phyloP scores from a whole-genome alignment of 2,888 invertebrate genomes.

The Chrysolina oricalcia region DNA sequence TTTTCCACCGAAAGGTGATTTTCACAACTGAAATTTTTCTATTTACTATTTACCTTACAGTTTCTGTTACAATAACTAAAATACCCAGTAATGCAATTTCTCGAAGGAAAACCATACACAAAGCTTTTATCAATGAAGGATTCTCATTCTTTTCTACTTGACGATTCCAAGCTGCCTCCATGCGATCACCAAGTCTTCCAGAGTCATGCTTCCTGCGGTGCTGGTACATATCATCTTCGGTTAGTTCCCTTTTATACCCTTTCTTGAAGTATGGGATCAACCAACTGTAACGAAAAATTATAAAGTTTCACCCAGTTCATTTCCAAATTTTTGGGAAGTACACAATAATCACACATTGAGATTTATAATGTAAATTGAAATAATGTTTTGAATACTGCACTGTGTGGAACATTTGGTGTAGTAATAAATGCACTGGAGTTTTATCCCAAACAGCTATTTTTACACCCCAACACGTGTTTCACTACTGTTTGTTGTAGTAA shows the following conservation, averaged over 20 bases:
- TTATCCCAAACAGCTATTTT: too few species aligned
- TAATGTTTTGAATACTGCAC: too few species aligned
- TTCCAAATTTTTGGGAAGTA: too few species aligned
- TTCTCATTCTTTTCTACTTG: conserved; percentile 56
- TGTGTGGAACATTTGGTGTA: too few species aligned
- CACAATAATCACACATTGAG: too few species aligned
- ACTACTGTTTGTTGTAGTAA: too few species aligned
- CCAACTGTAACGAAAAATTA: conserved; percentile 70
- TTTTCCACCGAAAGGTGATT: too few species aligned
- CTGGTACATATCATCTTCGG: conserved; percentile 72
- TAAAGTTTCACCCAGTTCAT: too few species aligned
- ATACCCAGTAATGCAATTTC: conserved; percentile 53
- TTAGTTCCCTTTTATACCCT: conserved; percentile 72
- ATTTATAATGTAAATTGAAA: too few species aligned
- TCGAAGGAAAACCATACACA: conserved; percentile 58
- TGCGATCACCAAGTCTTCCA: conserved; percentile 67
- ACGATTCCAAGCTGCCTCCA: conserved; percentile 66
- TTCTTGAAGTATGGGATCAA: conserved; percentile 71
- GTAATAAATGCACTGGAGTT: too few species aligned
- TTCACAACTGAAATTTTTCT: too few species aligned
- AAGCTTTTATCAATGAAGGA: conserved; percentile 61
- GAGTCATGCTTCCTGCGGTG: conserved; percentile 71
- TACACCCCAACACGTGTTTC: too few species aligned
- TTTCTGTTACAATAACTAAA: conserved; percentile 47
- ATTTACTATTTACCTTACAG: conserved; percentile 53